These are phyloP conservation scores for Drosophila heteroneura DNA, from an alignment of 2,888 invertebrate genomes.

Conservation along the genomic window DNA sequence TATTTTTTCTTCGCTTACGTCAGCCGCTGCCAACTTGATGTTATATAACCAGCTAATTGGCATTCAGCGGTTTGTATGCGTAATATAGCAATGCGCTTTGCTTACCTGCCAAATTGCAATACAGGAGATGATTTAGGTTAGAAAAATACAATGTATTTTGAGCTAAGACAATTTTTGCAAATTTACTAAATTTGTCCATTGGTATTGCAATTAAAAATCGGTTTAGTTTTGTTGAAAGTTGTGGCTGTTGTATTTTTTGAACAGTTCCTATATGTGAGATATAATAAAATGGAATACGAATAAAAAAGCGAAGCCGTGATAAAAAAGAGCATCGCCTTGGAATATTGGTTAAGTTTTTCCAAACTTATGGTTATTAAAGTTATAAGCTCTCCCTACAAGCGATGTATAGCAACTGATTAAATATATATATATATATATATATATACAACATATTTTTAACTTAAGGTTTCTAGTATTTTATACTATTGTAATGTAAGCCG, in stretches of 20 bases:
- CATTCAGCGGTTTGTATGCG: conserved; percentile 16
- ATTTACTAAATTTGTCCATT: not conserved
- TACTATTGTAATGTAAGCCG: not conserved
- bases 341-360: not conserved
- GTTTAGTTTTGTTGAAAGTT: not conserved
- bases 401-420: not conserved
- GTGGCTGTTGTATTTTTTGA: not conserved
- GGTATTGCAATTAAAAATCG: not conserved
- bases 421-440: not conserved
- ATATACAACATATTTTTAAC: not conserved
- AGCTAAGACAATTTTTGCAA: not conserved
- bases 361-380: not conserved
- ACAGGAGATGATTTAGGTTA: not conserved
- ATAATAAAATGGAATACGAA: not conserved
- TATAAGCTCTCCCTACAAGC: not conserved
- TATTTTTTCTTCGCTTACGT: conserved; percentile 52
- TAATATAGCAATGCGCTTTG: conserved; percentile 6
- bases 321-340: not conserved
- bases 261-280: not conserved
- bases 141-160: not conserved
- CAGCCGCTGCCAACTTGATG: conserved; percentile 33
- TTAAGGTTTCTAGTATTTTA: not conserved
- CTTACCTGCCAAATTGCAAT: too few relatives aligned
- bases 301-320: not conserved
- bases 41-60: conserved; percentile 46